Evolutionary conservation across 1,140 invertebrate genomes (phyloP), one percentile per base, ranked within the genome.

Genomic region (Galendromus occidentalis): DNA sequence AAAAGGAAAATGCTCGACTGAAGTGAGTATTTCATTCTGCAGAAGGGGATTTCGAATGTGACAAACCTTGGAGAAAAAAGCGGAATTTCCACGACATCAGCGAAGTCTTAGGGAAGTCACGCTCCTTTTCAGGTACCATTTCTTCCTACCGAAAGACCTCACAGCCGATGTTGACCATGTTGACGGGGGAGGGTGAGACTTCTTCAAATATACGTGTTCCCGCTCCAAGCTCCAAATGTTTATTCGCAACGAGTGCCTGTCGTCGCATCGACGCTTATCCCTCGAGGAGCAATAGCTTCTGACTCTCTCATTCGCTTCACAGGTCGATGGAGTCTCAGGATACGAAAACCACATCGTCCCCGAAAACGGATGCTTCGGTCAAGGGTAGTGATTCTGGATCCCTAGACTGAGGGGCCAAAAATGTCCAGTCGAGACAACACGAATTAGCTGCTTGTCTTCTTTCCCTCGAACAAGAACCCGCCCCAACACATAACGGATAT

Each of bases 311-410:
- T 9, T 39, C 4, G 9, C 4, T 6, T 39, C 9, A 33, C 51
- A 59, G 51, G 20, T 59, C 51, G 14, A 59, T 59, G 25, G 51
- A 25, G 14, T 59, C 51, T 1, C 51, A 59, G 51, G 51, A 59
- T 14, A 59, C 51, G 25, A 59, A 59, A 25, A 29, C 33, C 4
- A 39, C 51, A 5, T 59, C 51, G 12, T 59, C 51, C 25, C 51
- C 51, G 14, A 59, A 59, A 25, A 59, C 51, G 2, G 51, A 59
- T 22, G 51, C 22, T 14, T 59, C 51, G 17, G 51, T 59, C 12
- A 59, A 59, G 51, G 51, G 51, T 22, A 59, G 51, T 59, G 51
- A 59, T 22, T 59, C 51, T 6, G 51, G 51, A 29, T 59, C 51
- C 9, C 51, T 59, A 14, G 51, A 59, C 20, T 59, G 51, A 59